phyloP scores from a whole-genome alignment of 2,113 vertebrate species.

The Semicossyphus pulcher region DNA sequence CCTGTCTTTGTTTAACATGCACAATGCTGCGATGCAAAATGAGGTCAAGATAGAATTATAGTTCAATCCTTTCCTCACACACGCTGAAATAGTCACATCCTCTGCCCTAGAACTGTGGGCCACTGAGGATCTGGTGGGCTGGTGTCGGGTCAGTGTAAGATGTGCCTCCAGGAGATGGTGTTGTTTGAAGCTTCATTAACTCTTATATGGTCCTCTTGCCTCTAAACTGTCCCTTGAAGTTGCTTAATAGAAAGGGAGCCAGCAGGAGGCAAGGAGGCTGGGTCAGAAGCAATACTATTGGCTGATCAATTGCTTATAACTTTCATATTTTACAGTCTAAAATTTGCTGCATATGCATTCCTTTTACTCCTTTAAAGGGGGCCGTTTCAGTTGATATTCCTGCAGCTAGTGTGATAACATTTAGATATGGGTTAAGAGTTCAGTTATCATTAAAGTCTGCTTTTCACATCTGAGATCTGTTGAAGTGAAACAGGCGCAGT shows the following conservation, averaged over 20 bases:
- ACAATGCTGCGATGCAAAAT: background rate
- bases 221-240: conserved; percentile 57
- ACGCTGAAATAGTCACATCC: conserved; percentile 5
- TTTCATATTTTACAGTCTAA: background rate
- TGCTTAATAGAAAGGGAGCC: conserved; percentile 29
- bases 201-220: conserved; percentile 45
- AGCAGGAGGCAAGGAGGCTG: background rate
- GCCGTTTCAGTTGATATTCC: background rate
- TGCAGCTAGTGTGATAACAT: conserved; percentile 23
- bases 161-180: conserved; percentile 59
- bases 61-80: background rate
- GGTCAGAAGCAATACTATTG: background rate
- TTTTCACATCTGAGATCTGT: conserved; percentile 56
- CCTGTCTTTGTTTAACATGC: conserved; percentile 37
- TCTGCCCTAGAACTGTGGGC: conserved; percentile 17
- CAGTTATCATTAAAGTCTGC: conserved; percentile 56
- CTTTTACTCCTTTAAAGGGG: conserved; percentile 4
- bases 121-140: conserved; percentile 37
- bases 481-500: conserved; percentile 57
- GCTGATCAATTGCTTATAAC: background rate
- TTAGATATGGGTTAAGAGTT: conserved; percentile 47
- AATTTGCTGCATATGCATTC: background rate
- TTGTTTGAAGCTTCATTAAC: conserved; percentile 76
- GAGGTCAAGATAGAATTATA: background rate
- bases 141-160: conserved; percentile 41